A percentile compares a stretch with the other conserved stretches of the same genome.
These are phyloP conservation scores for Dreissena rostriformis DNA, from an alignment of 1,140 invertebrate genomes.

Conservation along the genomic window DNA sequence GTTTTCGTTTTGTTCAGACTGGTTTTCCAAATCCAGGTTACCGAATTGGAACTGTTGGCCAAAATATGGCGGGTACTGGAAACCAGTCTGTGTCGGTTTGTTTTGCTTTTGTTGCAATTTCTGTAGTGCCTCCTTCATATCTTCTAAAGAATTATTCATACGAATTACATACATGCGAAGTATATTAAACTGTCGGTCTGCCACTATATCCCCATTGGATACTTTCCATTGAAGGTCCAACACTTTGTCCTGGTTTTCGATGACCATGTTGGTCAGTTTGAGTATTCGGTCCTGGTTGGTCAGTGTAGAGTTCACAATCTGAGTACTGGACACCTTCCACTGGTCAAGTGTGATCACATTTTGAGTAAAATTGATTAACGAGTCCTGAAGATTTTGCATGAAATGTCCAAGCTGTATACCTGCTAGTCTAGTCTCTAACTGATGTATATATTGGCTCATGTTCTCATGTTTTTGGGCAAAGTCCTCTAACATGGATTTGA, in stretches of 20 bases:
- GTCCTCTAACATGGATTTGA: slow-evolving; percentile 54
- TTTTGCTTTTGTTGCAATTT: slow-evolving; percentile 46
- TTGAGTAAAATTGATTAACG: slow-evolving; percentile 70
- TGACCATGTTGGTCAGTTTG: slow-evolving; percentile 63
- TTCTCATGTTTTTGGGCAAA: slow-evolving; percentile 56
- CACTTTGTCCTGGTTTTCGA: slow-evolving; percentile 65
- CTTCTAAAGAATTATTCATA: slow-evolving; percentile 74
- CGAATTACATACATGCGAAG: slow-evolving; percentile 70
- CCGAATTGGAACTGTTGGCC: slow-evolving; percentile 7
- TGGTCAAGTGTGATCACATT: slow-evolving; percentile 73
- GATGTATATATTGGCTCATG: slow-evolving; percentile 45
- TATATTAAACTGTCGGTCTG: slow-evolving; percentile 67
- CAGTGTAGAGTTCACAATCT: slow-evolving; percentile 65
- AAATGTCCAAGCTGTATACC: slow-evolving; percentile 69
- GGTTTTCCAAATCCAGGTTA: slow-evolving; percentile 7
- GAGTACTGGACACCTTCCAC: slow-evolving; percentile 67
- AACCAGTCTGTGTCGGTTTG: slow-evolving; percentile 7
- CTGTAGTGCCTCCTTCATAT: slow-evolving; percentile 64
- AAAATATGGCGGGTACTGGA: slow-evolving; percentile 36
- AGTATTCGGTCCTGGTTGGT: slow-evolving; percentile 67
- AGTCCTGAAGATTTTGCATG: slow-evolving; percentile 68
- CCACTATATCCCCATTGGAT: slow-evolving; percentile 50
- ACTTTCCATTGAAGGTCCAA: slow-evolving; percentile 64
- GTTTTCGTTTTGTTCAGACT: slow-evolving; percentile 3
- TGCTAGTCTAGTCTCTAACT: slow-evolving; percentile 48